These are phyloP conservation scores for Cyanoliseus patagonus DNA, from an alignment of 2,113 vertebrate species.

Conservation along the genomic window DNA sequence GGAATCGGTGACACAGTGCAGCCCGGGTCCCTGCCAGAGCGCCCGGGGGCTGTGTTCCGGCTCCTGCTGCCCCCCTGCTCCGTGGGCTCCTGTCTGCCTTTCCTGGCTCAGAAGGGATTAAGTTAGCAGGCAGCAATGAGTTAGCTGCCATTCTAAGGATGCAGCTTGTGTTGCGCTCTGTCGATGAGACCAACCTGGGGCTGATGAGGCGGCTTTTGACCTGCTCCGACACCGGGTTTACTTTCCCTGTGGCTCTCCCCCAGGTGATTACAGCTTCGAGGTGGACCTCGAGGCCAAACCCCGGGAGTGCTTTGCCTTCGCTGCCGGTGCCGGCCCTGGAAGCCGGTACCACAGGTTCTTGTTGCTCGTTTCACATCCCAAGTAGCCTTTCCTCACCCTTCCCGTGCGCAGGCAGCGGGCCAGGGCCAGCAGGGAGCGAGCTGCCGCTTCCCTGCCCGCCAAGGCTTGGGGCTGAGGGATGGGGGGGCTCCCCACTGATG, in stretches of 20 bases:
- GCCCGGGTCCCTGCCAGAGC: background rate
- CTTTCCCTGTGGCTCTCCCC: background rate
- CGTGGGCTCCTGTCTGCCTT: conserved; percentile 29
- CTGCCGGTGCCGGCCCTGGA: background rate
- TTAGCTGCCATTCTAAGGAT: conserved; percentile 53
- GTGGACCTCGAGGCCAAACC: conserved; percentile 30
- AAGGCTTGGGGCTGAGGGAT: background rate
- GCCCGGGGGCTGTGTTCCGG: conserved; percentile 14
- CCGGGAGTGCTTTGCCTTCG: background rate
- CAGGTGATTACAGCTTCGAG: background rate
- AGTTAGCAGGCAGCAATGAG: conserved; percentile 53
- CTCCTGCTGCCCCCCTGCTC: background rate
- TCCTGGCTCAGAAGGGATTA: conserved; percentile 41
- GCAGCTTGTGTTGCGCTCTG: background rate
- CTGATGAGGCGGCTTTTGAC: background rate
- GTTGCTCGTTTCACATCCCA: background rate
- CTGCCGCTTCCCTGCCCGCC: background rate
- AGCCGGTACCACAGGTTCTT: background rate
- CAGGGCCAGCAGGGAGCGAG: background rate
- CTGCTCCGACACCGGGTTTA: background rate
- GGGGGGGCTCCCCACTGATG: background rate
- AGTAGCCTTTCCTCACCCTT: background rate
- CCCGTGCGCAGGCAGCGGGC: background rate
- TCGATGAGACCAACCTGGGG: background rate
- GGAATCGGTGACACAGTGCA: background rate